Evolutionary conservation across 2,797 vertebrate genomes (phyloP).

Genomic region (Alcedo quadribrachys): DNA sequence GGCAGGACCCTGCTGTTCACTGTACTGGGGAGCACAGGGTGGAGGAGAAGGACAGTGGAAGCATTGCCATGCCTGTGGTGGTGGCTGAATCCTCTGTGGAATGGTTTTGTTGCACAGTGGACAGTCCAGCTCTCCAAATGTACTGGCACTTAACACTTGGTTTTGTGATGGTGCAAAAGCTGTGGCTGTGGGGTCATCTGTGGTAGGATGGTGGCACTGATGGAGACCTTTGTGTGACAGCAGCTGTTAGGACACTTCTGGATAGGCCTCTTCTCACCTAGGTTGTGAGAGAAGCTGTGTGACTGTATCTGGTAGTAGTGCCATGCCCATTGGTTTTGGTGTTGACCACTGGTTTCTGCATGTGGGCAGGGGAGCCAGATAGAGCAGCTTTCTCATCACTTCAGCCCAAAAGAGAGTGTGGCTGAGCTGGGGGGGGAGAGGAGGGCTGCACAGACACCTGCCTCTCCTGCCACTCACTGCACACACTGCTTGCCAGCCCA

Average conservation of each 20-base stretch:
- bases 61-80: background rate
- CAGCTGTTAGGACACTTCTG: background rate
- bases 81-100: background rate
- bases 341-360: background rate
- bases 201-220: background rate
- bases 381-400: background rate
- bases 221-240: background rate
- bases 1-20: background rate
- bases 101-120: fast-evolving
- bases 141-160: fast-evolving
- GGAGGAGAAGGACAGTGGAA: background rate
- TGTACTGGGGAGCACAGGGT: background rate
- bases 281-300: background rate
- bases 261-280: background rate
- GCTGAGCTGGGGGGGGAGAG: background rate
- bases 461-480: background rate
- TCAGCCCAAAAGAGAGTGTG: background rate
- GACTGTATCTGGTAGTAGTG: background rate
- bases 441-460: background rate
- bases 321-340: fast-evolving
- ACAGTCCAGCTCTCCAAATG: background rate
- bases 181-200: background rate
- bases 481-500: background rate
- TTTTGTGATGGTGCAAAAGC: background rate
- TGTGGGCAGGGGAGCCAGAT: background rate